These are phyloP conservation scores for Montipora foliosa DNA, from an alignment of 64 coral and sea anemone genomes.

Conservation along the genomic window DNA sequence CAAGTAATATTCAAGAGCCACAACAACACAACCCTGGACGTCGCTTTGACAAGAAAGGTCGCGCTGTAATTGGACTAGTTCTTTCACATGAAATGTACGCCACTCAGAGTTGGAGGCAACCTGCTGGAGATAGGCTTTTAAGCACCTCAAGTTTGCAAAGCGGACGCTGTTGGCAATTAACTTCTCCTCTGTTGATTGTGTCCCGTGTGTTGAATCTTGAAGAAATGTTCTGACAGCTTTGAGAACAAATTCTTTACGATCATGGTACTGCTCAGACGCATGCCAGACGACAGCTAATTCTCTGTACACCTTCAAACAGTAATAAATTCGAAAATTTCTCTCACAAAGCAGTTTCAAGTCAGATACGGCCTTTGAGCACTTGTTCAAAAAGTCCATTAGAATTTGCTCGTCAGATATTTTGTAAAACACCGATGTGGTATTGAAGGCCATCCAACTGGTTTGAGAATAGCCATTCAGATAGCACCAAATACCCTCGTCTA, in stretches of 20 bases:
- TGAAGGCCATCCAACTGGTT: not conserved
- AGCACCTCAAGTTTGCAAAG: slow-evolving; percentile 13
- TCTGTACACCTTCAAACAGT: slow-evolving; percentile 17
- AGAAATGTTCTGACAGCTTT: slow-evolving; percentile 15
- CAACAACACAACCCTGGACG: not conserved
- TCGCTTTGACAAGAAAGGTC: not conserved
- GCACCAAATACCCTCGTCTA: slow-evolving; percentile 15
- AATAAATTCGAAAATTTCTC: slow-evolving; percentile 26
- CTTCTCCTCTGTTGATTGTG: slow-evolving; percentile 7
- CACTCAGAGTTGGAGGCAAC: not conserved
- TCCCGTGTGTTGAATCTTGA: not conserved
- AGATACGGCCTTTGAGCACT: not conserved
- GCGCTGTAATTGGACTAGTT: not conserved
- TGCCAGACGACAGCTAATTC: slow-evolving; percentile 11
- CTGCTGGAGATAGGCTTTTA: not conserved
- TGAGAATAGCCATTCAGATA: slow-evolving; percentile 2
- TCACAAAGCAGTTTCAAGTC: not conserved
- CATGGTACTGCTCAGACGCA: slow-evolving; percentile 1
- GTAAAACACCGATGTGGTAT: slow-evolving; percentile 3
- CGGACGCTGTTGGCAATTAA: slow-evolving; percentile 10
- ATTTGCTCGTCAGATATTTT: slow-evolving; percentile 9
- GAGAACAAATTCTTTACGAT: not conserved
- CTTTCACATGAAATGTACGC: not conserved
- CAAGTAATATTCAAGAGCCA: slow-evolving; percentile 17
- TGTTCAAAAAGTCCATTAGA: not conserved